A percentile compares a stretch with the other conserved stretches of the same genome.
phyloP scores from a whole-genome alignment of 2,888 invertebrate genomes.

The Drosophila tripunctata region DNA sequence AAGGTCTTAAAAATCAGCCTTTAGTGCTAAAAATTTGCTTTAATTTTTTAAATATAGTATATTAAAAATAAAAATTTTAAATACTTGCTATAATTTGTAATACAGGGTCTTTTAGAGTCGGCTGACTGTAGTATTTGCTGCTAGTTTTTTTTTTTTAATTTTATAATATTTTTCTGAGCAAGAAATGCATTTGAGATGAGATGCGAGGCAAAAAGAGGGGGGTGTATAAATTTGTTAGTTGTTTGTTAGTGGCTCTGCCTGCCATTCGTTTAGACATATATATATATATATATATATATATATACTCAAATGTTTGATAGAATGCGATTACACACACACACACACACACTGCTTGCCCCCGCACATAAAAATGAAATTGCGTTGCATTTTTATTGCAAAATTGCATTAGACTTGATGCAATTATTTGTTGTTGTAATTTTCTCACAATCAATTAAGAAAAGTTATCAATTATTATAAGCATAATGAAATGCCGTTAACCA shows the following conservation, averaged over 20 bases:
- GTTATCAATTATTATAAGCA: not conserved
- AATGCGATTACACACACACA: slow-evolving; percentile 20
- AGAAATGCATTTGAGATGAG: not conserved
- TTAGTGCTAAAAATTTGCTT: too few species aligned
- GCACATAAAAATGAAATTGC: slow-evolving; percentile 18
- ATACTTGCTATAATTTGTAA: too few species aligned
- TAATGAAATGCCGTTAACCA: not conserved
- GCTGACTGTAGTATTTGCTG: too few species aligned
- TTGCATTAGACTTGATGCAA: slow-evolving; percentile 9
- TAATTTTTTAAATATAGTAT: too few species aligned
- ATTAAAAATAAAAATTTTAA: too few species aligned
- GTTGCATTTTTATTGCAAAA: slow-evolving; percentile 28
- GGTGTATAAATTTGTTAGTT: not conserved
- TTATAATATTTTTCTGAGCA: slow-evolving; percentile 4
- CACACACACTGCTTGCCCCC: not conserved
- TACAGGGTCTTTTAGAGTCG: too few species aligned
- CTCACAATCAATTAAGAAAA: not conserved
- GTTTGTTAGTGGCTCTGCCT: not conserved
- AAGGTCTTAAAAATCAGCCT: too few species aligned
- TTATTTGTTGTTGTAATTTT: slow-evolving; percentile 5
- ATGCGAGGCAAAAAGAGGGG: not conserved
- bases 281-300: not conserved
- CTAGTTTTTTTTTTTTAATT: not conserved
- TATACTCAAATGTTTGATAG: slow-evolving; percentile 26
- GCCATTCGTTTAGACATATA: slow-evolving; percentile 11